Conservation (phyloP, 2,888 invertebrate genomes). For the Agonum fuliginosum region DNA sequence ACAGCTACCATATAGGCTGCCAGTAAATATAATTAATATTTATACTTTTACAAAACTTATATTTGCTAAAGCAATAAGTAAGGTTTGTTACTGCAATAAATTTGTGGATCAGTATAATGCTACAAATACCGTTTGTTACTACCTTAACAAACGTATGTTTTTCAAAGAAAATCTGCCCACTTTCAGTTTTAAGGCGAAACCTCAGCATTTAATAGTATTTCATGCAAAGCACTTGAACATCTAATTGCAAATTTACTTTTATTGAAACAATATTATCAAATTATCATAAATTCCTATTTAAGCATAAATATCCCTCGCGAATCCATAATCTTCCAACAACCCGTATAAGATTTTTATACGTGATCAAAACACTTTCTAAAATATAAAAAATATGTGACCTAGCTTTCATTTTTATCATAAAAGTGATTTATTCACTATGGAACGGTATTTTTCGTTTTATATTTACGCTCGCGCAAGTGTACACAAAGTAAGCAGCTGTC, state of each 20-base stretch:
- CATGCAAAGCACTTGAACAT: constrained; percentile 8
- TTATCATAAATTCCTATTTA: constrained; percentile 35
- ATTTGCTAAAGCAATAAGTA: too few relatives aligned
- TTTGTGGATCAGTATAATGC: too few relatives aligned
- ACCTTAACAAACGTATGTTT: too few relatives aligned
- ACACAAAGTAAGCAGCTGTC: constrained; percentile 18
- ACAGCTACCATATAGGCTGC: too few relatives aligned
- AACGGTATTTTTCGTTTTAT: constrained; percentile 4
- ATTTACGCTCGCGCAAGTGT: constrained; percentile 12
- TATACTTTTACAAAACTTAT: too few relatives aligned
- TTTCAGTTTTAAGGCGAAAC: not conserved
- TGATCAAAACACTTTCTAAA: constrained; percentile 35
- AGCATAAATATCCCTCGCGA: constrained; percentile 8
- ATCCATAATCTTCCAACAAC: not conserved
- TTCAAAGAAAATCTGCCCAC: not conserved
- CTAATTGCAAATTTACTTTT: constrained; percentile 36
- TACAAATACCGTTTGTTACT: too few relatives aligned
- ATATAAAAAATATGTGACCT: constrained; percentile 18
- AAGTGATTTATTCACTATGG: not conserved
- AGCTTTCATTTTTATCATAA: constrained; percentile 28
- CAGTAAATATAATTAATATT: too few relatives aligned
- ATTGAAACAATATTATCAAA: constrained; percentile 28
- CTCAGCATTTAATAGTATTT: too few relatives aligned
- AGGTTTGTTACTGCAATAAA: too few relatives aligned
- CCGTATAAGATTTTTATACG: constrained; percentile 17